These are phyloP conservation scores for Lynx canadensis DNA, from an alignment of 2,113 vertebrate species.

Conservation along the genomic window DNA sequence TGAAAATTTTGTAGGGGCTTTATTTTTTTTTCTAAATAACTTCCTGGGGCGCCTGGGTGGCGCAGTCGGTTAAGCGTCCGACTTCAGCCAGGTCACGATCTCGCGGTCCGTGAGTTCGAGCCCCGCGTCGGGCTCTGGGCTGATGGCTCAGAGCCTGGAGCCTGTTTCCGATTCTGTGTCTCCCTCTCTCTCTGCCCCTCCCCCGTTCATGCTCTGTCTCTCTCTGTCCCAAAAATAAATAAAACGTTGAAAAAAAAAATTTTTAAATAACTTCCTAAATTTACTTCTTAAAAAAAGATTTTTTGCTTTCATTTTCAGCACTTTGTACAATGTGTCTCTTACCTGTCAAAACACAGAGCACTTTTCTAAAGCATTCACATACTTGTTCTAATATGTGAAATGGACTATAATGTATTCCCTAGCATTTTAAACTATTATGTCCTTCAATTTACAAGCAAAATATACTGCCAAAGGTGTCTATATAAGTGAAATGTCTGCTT, in stretches of 20 bases:
- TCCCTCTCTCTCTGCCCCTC: too few species aligned
- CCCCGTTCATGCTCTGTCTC: too few species aligned
- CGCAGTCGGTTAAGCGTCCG: too few species aligned
- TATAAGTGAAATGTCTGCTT: not conserved
- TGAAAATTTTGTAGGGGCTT: not conserved
- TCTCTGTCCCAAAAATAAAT: too few species aligned
- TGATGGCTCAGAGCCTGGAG: too few species aligned
- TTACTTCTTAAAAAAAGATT: constrained; percentile 1
- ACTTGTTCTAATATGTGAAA: constrained; percentile 18
- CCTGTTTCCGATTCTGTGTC: too few species aligned
- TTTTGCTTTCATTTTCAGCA: constrained; percentile 33
- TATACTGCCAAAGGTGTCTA: not conserved
- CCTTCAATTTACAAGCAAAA: not conserved
- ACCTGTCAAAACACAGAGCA: not conserved
- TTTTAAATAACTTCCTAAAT: not conserved
- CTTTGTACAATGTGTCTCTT: not conserved
- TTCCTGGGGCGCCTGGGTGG: too few species aligned
- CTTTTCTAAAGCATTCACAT: constrained; percentile 42
- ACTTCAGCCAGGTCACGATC: too few species aligned
- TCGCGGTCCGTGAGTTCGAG: too few species aligned
- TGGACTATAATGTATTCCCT: not conserved
- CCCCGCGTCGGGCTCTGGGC: too few species aligned
- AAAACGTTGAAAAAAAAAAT: too few species aligned
- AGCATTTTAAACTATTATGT: not conserved
- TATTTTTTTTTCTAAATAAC: not conserved